Evolutionary conservation across 2,113 vertebrate genomes (phyloP), one percentile per base, ranked within the genome.

Genomic region (Melospiza georgiana): DNA sequence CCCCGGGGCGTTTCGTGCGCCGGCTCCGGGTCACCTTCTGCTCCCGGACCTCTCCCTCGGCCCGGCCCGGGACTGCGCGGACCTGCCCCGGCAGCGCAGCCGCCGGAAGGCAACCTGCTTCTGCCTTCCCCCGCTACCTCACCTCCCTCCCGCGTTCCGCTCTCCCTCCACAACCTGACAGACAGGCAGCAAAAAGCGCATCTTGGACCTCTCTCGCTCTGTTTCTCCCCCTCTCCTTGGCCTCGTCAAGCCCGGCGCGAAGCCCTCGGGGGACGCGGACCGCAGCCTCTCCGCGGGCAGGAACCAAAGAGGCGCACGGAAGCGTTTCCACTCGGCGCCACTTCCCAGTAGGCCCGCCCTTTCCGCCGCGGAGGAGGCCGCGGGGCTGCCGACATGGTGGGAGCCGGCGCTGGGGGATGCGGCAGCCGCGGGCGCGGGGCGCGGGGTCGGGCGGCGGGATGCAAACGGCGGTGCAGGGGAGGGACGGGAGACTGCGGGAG

Each of bases 1-100:
- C 25, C 3, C 30, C 0, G 11, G 11, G 12, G 3, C 18, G 65
- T 3, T 9, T 5, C 37, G 24, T 5, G 15, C 9, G 9, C 33
- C 8, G 13, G 12, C 23, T 7, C 6, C 12, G 3, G 8, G 5
- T 6, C 37, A 14, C 44, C 17, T 6, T 4, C 44, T 0, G 15
- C 1, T 3, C 13, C 18, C 18, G 7, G 8, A 0, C 13, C 44
- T 5, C 15, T 8, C 57, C 1, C 44, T 2, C 7, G 6, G 4
- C 5, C 37, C 5, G 0, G 6, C 31, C 35, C 1, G 0, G 3
- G 0, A 27, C 12, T 0, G 8, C 5, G 6, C 0, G 2, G 2
- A 3, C 7, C 10, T 0, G 1, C 1, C 7, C 8, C 12, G 0
- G 1, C 3, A 1, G 1, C 2, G 3, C 14, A 0, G 23, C 37